A percentile compares a stretch with the other conserved stretches of the same genome.
Conservation (phyloP, 2,797 vertebrate species). For the Remorina albescens region DNA sequence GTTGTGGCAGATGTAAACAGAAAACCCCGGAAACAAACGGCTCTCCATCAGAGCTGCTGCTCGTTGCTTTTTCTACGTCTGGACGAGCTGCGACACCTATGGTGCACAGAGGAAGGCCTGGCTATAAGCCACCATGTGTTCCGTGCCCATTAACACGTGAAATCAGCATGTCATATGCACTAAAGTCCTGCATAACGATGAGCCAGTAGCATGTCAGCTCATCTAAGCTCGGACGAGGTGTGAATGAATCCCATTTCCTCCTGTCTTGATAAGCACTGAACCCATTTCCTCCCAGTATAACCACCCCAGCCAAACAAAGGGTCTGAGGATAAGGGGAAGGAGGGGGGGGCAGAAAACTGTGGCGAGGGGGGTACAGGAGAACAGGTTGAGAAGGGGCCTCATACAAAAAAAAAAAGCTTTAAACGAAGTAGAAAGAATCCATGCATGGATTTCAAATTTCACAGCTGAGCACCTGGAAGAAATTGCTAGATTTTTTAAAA, state of each 20-base stretch:
- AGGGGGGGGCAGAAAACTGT: slow-evolving; percentile 34
- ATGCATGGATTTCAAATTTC: slow-evolving; percentile 89
- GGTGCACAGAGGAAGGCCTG: slow-evolving; percentile 29
- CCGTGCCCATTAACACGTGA: slow-evolving; percentile 53
- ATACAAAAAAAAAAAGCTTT: slow-evolving; percentile 43
- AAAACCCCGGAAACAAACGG: slow-evolving; percentile 65
- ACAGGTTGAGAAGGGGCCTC: slow-evolving; percentile 54
- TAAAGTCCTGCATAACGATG: slow-evolving; percentile 59
- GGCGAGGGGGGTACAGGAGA: slow-evolving; percentile 18
- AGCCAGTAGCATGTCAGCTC: slow-evolving; percentile 65
- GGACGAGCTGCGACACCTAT: slow-evolving; percentile 31
- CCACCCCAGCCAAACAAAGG: slow-evolving; percentile 76
- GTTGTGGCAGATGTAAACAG: slow-evolving; percentile 59
- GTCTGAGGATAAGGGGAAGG: slow-evolving; percentile 26
- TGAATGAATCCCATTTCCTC: slow-evolving; percentile 85
- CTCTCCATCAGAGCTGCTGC: slow-evolving; percentile 43
- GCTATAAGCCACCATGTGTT: slow-evolving; percentile 38
- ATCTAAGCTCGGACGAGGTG: slow-evolving; percentile 69
- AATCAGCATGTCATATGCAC: slow-evolving; percentile 54
- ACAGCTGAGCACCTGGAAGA: slow-evolving; percentile 85
- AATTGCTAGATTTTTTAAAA: slow-evolving; percentile 80
- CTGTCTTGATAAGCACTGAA: slow-evolving; percentile 76
- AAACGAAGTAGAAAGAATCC: slow-evolving; percentile 73
- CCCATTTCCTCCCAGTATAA: slow-evolving; percentile 83
- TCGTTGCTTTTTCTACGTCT: slow-evolving; percentile 15